Conservation (phyloP, 2,888 invertebrate species). For the Papilio gigon region DNA sequence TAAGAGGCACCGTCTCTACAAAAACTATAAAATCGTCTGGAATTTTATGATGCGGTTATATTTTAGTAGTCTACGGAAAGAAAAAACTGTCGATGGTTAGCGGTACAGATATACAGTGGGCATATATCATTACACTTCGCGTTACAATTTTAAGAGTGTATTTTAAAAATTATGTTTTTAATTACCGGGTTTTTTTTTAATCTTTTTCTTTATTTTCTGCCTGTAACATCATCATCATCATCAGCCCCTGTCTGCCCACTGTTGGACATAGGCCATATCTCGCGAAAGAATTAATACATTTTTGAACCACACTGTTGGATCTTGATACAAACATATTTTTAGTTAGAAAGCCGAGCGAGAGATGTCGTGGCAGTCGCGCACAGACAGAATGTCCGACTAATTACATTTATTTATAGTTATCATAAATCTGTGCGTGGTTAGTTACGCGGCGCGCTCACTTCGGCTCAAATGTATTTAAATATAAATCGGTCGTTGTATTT, state of each 20-base stretch:
- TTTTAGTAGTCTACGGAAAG: background rate
- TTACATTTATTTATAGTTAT: conserved; percentile 19
- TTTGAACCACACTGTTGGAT: too few relatives aligned
- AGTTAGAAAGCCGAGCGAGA: background rate
- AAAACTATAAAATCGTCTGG: background rate
- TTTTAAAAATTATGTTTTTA: too few relatives aligned
- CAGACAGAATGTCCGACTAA: conserved; percentile 10
- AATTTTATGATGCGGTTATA: background rate
- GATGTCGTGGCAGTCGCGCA: background rate
- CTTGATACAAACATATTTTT: background rate
- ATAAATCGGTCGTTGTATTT: conserved; percentile 17
- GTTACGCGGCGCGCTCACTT: background rate
- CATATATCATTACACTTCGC: too few relatives aligned
- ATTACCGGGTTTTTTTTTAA: too few relatives aligned
- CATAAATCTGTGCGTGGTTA: background rate
- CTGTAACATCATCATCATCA: too few relatives aligned
- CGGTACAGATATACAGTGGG: too few relatives aligned
- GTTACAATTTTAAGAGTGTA: too few relatives aligned
- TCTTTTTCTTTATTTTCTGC: too few relatives aligned
- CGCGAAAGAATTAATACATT: too few relatives aligned
- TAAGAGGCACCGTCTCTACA: background rate
- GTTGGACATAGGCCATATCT: too few relatives aligned
- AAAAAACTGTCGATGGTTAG: too few relatives aligned
- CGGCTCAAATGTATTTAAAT: background rate
- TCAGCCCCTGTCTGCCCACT: too few relatives aligned